Percentiles rank a stretch among this genome's conserved stretches.
Evolutionary conservation across 2,113 vertebrate species (phyloP).

Genomic region (Argyrosomus japonicus): DNA sequence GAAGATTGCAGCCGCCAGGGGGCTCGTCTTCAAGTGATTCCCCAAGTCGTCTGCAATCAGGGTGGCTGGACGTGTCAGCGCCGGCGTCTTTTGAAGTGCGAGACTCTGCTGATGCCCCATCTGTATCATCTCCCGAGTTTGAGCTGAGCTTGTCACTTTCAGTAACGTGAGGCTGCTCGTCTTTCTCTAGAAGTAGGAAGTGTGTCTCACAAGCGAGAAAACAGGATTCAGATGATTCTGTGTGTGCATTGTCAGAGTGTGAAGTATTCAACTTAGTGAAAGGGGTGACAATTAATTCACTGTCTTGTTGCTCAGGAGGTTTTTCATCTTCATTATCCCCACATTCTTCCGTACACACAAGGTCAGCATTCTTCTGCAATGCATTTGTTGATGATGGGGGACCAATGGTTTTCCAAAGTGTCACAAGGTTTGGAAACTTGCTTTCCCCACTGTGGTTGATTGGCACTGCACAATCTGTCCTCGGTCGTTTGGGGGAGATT

Average conservation of each 20-base stretch:
- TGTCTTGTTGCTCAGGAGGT: constrained; percentile 7
- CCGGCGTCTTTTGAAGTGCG: constrained; percentile 34
- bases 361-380: background rate
- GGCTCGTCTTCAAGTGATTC: constrained; percentile 58
- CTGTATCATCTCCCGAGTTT: constrained; percentile 39
- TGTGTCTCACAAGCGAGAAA: constrained; percentile 23
- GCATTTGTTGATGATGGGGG: background rate
- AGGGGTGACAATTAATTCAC: constrained; percentile 1
- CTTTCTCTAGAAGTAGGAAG: constrained; percentile 21
- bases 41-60: constrained; percentile 49
- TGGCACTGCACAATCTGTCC: constrained; percentile 34
- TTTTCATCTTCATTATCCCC: constrained; percentile 22
- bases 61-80: constrained; percentile 44
- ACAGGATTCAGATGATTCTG: constrained; percentile 24
- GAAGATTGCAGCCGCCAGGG: constrained; percentile 20
- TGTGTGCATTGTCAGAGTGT: background rate
- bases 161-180: constrained; percentile 41
- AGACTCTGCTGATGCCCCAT: constrained; percentile 44
- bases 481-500: constrained; percentile 61
- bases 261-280: background rate
- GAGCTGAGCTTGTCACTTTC: constrained; percentile 54
- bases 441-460: constrained; percentile 11
- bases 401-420: constrained; percentile 14
- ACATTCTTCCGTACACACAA: constrained; percentile 7
- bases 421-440: constrained; percentile 41